These are phyloP conservation scores for Platyura marginata DNA, from an alignment of 1,140 invertebrate genomes.

Conservation along the genomic window DNA sequence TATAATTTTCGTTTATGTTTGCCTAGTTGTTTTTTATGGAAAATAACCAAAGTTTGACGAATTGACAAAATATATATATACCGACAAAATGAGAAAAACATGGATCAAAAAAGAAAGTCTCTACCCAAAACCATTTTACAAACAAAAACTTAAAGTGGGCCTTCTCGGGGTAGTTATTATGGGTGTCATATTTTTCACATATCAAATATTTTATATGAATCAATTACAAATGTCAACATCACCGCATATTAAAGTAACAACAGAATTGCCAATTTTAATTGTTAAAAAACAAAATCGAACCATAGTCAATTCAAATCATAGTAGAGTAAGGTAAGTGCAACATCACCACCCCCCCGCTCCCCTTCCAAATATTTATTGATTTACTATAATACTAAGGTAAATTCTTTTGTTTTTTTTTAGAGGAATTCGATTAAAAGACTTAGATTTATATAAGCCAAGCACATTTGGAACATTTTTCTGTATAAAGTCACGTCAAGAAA, in stretches of 20 bases:
- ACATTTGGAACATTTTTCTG: slow-evolving; percentile 18
- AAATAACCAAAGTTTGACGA: too few species aligned
- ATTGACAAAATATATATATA: too few species aligned
- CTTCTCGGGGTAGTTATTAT: slow-evolving; percentile 18
- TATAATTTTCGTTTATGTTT: too few species aligned
- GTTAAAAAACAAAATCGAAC: not conserved
- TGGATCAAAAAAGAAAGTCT: slow-evolving; percentile 23
- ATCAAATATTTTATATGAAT: slow-evolving; percentile 22
- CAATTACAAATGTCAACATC: slow-evolving; percentile 14
- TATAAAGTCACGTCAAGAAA: slow-evolving; percentile 11
- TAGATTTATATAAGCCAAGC: slow-evolving; percentile 20
- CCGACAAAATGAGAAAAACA: slow-evolving; percentile 20
- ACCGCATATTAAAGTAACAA: not conserved
- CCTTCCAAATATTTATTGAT: not conserved
- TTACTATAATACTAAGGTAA: not conserved
- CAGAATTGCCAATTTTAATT: not conserved
- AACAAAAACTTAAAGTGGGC: slow-evolving; percentile 20
- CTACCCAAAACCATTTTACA: slow-evolving; percentile 24
- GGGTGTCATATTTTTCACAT: slow-evolving; percentile 19
- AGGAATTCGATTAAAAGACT: slow-evolving; percentile 21
- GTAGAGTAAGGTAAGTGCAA: not conserved
- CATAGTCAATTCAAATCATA: not conserved
- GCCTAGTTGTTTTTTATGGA: too few species aligned
- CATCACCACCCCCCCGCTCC: not conserved
- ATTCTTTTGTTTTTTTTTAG: slow-evolving; percentile 6